Conservation (phyloP, 1,140 invertebrate species). For the Odontomachus brunneus region DNA sequence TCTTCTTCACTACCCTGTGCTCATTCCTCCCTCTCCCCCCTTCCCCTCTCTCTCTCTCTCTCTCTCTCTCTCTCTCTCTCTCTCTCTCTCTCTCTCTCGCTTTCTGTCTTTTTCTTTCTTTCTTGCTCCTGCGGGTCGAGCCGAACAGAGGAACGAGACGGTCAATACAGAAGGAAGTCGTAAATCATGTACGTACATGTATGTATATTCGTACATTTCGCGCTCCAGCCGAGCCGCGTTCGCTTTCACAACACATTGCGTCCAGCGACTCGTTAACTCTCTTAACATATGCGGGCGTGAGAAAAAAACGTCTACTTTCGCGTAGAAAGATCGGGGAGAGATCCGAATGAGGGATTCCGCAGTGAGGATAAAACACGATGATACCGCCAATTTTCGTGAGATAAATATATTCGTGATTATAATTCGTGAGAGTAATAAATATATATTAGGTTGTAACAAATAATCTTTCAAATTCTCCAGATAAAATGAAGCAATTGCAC, state of each 20-base stretch:
- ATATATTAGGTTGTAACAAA: too few relatives aligned
- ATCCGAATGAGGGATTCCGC: too few relatives aligned
- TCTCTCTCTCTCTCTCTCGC: not conserved
- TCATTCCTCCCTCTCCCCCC: not conserved
- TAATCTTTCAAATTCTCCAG: too few relatives aligned
- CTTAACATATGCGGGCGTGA: conserved; percentile 29
- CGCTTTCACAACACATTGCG: conserved; percentile 50
- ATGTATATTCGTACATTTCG: conserved; percentile 40
- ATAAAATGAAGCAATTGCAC: too few relatives aligned
- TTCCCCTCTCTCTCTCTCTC: too few relatives aligned
- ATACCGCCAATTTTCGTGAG: too few relatives aligned
- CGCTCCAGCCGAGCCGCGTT: conserved; percentile 14
- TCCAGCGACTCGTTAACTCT: conserved; percentile 66
- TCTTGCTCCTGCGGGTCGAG: too few relatives aligned
- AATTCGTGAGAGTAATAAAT: too few relatives aligned
- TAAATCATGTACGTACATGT: conserved; percentile 76
- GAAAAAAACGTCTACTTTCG: conserved; percentile 7
- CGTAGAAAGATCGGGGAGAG: not conserved
- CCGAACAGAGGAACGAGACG: conserved; percentile 58
- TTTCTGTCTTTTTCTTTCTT: too few relatives aligned
- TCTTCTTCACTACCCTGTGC: not conserved
- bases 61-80: too few relatives aligned
- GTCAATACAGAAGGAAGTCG: conserved; percentile 72
- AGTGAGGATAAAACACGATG: too few relatives aligned
- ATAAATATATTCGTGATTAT: too few relatives aligned